A percentile compares a stretch with the other conserved stretches of the same genome.
Conservation (phyloP, 2,888 invertebrate species). For the Rhamnusium bicolor region DNA sequence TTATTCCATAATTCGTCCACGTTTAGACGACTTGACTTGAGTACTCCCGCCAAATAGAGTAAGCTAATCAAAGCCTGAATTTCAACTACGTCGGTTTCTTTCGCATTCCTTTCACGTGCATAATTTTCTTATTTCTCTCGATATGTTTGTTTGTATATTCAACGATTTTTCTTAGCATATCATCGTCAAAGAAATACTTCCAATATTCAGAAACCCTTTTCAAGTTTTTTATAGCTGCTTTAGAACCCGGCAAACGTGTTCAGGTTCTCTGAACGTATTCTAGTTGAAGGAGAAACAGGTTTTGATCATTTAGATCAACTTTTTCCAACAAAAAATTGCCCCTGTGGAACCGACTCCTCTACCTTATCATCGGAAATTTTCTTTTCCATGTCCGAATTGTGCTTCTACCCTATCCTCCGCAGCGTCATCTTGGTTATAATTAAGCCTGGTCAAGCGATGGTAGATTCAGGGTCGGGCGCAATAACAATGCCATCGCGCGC, state of each 20-base stretch:
- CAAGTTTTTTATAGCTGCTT: slow-evolving; percentile 29
- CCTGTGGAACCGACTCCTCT: too few species aligned
- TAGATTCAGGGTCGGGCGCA: too few species aligned
- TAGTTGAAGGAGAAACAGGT: slow-evolving; percentile 29
- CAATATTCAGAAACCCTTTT: slow-evolving; percentile 30
- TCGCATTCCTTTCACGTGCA: slow-evolving; percentile 11
- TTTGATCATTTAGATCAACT: slow-evolving; percentile 20
- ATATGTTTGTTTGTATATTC: slow-evolving; percentile 32
- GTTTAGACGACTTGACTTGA: slow-evolving; percentile 32
- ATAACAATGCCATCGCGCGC: too few species aligned
- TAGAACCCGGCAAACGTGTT: slow-evolving; percentile 20
- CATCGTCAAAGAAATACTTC: slow-evolving; percentile 25
- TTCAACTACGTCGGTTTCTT: slow-evolving; percentile 35
- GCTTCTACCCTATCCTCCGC: slow-evolving; percentile 16
- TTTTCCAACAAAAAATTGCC: slow-evolving; percentile 26
- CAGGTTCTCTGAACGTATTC: slow-evolving; percentile 21
- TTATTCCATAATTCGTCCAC: slow-evolving; percentile 30
- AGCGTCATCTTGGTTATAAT: too few species aligned
- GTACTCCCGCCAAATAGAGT: slow-evolving; percentile 40
- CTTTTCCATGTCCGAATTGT: slow-evolving; percentile 29
- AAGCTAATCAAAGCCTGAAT: slow-evolving; percentile 42
- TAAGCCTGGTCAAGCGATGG: too few species aligned
- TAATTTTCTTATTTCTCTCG: slow-evolving; percentile 24
- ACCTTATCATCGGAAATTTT: slow-evolving; percentile 30
- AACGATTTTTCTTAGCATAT: slow-evolving; percentile 31